Evolutionary conservation across 2,113 vertebrate genomes (phyloP).

Genomic region (Mirza zaza): DNA sequence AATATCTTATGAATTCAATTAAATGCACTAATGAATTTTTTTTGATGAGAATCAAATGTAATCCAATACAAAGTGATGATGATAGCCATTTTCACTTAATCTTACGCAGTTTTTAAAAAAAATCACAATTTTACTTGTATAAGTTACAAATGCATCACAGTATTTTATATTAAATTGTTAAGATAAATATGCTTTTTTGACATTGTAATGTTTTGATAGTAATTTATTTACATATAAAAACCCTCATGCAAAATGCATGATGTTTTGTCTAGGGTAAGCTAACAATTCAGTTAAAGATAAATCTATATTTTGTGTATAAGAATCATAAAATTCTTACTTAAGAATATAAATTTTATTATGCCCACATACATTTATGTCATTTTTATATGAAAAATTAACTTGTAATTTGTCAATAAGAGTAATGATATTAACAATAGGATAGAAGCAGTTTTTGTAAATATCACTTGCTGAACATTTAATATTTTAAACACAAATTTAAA

Average conservation of each 20-base stretch:
- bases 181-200: neutral
- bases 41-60: slow-evolving; percentile 26
- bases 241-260: neutral
- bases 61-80: slow-evolving; percentile 34
- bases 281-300: neutral
- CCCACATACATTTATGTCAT: neutral
- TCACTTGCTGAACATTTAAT: neutral
- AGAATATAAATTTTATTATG: neutral
- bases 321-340: neutral
- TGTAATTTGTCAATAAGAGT: neutral
- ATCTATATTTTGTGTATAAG: neutral
- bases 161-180: slow-evolving; percentile 11
- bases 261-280: neutral
- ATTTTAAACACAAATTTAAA: neutral
- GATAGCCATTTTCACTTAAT: slow-evolving; percentile 19
- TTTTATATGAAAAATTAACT: neutral
- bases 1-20: slow-evolving; percentile 52
- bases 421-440: neutral
- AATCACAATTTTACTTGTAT: neutral
- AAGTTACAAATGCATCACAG: neutral
- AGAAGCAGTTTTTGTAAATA: neutral
- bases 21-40: neutral
- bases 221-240: neutral
- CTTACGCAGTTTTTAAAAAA: slow-evolving; percentile 4
- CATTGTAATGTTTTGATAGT: neutral